These are phyloP conservation scores for Epizoanthus ramosus DNA, from an alignment of 92 coral and sea anemone species.

Conservation along the genomic window DNA sequence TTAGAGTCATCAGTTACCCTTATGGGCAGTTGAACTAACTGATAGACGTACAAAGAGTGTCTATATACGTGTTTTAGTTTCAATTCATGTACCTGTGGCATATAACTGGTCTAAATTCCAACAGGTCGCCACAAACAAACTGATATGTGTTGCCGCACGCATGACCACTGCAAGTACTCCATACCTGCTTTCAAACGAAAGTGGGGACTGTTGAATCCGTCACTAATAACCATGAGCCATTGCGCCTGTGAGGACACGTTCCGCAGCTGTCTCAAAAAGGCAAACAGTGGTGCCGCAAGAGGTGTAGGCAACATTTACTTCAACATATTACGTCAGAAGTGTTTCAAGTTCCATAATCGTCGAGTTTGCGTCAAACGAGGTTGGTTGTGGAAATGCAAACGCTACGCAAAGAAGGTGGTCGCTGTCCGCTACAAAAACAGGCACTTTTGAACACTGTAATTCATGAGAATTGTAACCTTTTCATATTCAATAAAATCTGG, in stretches of 20 bases:
- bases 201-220: background rate
- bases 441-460: background rate
- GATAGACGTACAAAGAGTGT: no score
- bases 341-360: background rate
- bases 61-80: no score
- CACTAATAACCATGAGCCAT: background rate
- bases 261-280: slow-evolving; percentile 1
- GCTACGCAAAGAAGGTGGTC: background rate
- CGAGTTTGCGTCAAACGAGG: slow-evolving; percentile 26
- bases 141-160: slow-evolving; percentile 25
- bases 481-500: no score
- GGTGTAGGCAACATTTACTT: background rate
- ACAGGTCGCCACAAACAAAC: slow-evolving; percentile 12
- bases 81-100: no score
- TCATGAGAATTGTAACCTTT: no score
- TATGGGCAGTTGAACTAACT: no score
- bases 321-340: background rate
- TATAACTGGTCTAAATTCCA: no score
- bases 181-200: background rate
- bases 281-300: background rate
- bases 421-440: background rate
- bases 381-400: slow-evolving; percentile 18
- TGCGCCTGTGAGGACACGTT: slow-evolving; percentile 13
- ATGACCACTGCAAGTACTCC: slow-evolving; percentile 14
- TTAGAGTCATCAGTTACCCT: no score